These are phyloP conservation scores for Drosophila prosaltans DNA, from an alignment of 1,140 invertebrate genomes.

Conservation along the genomic window DNA sequence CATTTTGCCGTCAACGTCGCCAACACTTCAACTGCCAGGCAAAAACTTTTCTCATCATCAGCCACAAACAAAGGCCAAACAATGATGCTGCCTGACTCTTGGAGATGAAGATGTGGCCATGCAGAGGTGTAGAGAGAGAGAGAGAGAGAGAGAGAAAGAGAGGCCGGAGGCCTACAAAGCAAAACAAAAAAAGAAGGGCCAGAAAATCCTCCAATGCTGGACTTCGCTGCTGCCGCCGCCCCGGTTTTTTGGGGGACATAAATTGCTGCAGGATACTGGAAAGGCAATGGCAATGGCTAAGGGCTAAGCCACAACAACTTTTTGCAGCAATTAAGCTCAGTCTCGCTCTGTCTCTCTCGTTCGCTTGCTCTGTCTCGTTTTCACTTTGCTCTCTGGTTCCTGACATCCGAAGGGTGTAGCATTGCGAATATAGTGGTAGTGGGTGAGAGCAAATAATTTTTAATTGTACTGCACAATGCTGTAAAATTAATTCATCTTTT, in stretches of 20 bases:
- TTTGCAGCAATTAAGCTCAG: slow-evolving; percentile 77
- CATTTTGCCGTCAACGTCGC: slow-evolving; percentile 73
- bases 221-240: slow-evolving; percentile 42
- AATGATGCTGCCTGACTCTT: slow-evolving; percentile 36
- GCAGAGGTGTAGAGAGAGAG: background rate
- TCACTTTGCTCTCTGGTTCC: slow-evolving; percentile 24
- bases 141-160: too few species aligned
- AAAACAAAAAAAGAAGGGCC: slow-evolving; percentile 36
- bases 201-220: slow-evolving; percentile 47
- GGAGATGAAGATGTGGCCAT: slow-evolving; percentile 10
- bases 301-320: slow-evolving; percentile 80
- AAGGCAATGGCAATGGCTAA: slow-evolving; percentile 37
- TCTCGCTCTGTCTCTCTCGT: background rate
- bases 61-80: slow-evolving; percentile 80
- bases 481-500: slow-evolving; percentile 82
- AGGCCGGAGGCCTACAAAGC: background rate
- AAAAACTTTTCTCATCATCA: slow-evolving; percentile 82
- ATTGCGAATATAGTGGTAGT: slow-evolving; percentile 1
- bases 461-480: slow-evolving; percentile 81
- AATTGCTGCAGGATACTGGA: slow-evolving; percentile 68
- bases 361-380: background rate
- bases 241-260: slow-evolving; percentile 63
- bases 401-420: slow-evolving; percentile 35
- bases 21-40: slow-evolving; percentile 77
- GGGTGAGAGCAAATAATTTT: slow-evolving; percentile 72